Conservation (phyloP, 1,140 invertebrate genomes). For the Solen grandis region DNA sequence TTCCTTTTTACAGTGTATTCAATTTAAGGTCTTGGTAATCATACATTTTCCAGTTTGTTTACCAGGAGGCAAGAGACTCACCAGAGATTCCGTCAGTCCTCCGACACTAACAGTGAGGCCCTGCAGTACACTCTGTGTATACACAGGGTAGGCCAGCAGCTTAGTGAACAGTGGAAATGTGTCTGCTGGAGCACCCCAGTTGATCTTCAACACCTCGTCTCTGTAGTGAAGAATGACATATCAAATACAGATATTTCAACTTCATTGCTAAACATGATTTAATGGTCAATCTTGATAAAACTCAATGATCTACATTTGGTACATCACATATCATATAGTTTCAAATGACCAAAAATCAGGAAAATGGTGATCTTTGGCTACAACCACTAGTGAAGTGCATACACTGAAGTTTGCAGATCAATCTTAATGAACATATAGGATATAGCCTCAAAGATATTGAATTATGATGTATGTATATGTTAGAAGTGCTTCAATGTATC, state of each 20-base stretch:
- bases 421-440: no score
- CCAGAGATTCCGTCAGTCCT: constrained; percentile 94
- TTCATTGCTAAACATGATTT: neutral
- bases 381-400: neutral
- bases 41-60: no score
- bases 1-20: no score
- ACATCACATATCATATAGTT: neutral
- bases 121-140: constrained; percentile 87
- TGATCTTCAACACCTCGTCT: constrained; percentile 83
- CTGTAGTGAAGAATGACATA: constrained; percentile 62
- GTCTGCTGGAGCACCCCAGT: constrained; percentile 86
- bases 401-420: neutral
- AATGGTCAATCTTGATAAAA: neutral
- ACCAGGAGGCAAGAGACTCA: constrained; percentile 83
- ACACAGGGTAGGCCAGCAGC: constrained; percentile 86
- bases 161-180: constrained; percentile 93
- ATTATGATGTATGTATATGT: no score
- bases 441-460: no score
- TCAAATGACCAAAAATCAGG: neutral
- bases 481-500: no score
- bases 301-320: neutral
- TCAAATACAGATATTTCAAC: constrained; percentile 19
- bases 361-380: neutral
- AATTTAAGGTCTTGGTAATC: no score
- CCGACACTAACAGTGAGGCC: constrained; percentile 93